Evolutionary conservation across 2,888 invertebrate genomes (phyloP).

Genomic region (Melieria picta): DNA sequence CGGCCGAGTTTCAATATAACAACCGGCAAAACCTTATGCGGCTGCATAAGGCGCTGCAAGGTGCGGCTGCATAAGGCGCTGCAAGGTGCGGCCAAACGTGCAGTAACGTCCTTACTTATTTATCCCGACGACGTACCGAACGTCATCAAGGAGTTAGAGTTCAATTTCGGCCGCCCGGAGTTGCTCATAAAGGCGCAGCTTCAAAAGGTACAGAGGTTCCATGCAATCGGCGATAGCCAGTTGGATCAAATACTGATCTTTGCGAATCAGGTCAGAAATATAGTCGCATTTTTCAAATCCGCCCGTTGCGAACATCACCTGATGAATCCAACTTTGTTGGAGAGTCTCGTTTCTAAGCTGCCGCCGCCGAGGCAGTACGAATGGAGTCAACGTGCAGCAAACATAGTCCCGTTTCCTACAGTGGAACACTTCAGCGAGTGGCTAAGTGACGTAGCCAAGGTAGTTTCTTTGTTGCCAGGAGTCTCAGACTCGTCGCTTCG

Average conservation of each 20-base stretch:
- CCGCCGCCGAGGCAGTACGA: conserved; percentile 39
- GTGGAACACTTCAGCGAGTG: conserved; percentile 31
- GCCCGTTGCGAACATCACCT: conserved; percentile 35
- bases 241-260: conserved; percentile 5
- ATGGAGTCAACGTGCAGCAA: conserved; percentile 30
- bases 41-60: too few relatives aligned
- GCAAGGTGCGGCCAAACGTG: conserved; percentile 4
- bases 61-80: too few relatives aligned
- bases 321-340: conserved; percentile 28
- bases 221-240: conserved; percentile 16
- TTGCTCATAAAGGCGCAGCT: conserved; percentile 31
- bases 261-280: not conserved
- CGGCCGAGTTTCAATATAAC: conserved; percentile 4
- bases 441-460: conserved; percentile 29
- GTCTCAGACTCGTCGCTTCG: not conserved
- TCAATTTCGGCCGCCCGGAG: conserved; percentile 37
- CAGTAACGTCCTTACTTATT: conserved; percentile 11
- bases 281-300: conserved; percentile 26
- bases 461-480: conserved; percentile 25
- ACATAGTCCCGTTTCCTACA: conserved; percentile 20
- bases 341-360: conserved; percentile 32
- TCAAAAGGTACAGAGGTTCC: conserved; percentile 24
- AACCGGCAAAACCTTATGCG: conserved; percentile 19
- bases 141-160: conserved; percentile 29
- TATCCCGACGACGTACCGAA: conserved; percentile 18